These are phyloP conservation scores for Drosophila ercepeae DNA, from an alignment of 1,140 invertebrate genomes.

Conservation along the genomic window DNA sequence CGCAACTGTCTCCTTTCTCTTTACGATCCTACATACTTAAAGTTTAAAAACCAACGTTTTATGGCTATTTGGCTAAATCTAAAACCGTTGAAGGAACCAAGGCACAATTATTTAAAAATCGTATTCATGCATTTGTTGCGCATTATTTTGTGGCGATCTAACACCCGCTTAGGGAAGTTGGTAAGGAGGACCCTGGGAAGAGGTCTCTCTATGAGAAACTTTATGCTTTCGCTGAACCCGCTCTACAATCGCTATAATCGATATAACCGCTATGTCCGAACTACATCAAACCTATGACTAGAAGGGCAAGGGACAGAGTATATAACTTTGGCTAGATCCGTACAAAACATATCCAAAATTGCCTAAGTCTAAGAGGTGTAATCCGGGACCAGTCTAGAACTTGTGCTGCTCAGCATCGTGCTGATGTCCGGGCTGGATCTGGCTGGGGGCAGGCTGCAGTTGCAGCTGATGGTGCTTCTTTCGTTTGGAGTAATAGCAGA, in stretches of 20 bases:
- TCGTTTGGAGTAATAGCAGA: slow-evolving; percentile 79
- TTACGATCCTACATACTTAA: slow-evolving; percentile 34
- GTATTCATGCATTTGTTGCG: slow-evolving; percentile 25
- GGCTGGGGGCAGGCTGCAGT: slow-evolving; percentile 4
- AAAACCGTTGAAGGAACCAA: slow-evolving; percentile 74
- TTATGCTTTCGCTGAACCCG: slow-evolving; percentile 25
- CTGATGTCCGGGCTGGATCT: slow-evolving; percentile 7
- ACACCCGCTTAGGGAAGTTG: not conserved
- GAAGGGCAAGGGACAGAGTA: slow-evolving; percentile 23
- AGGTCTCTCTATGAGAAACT: not conserved
- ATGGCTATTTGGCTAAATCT: slow-evolving; percentile 59
- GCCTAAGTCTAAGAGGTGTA: slow-evolving; percentile 25
- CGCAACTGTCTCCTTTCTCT: not conserved
- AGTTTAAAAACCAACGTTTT: slow-evolving; percentile 59
- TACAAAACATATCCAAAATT: slow-evolving; percentile 68
- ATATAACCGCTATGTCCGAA: slow-evolving; percentile 14
- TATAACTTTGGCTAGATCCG: slow-evolving; percentile 56
- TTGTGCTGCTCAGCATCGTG: slow-evolving; percentile 33
- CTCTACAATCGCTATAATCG: not conserved
- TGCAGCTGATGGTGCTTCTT: slow-evolving; percentile 54
- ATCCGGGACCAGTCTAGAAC: slow-evolving; percentile 28
- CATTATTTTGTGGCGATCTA: slow-evolving; percentile 28
- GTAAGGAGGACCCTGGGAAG: too few species aligned
- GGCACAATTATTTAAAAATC: slow-evolving; percentile 77
- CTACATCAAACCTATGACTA: slow-evolving; percentile 46